A percentile compares a stretch with the other conserved stretches of the same genome.
These are phyloP conservation scores for Drosophila austrosaltans DNA, from an alignment of 2,888 invertebrate genomes.

Conservation along the genomic window DNA sequence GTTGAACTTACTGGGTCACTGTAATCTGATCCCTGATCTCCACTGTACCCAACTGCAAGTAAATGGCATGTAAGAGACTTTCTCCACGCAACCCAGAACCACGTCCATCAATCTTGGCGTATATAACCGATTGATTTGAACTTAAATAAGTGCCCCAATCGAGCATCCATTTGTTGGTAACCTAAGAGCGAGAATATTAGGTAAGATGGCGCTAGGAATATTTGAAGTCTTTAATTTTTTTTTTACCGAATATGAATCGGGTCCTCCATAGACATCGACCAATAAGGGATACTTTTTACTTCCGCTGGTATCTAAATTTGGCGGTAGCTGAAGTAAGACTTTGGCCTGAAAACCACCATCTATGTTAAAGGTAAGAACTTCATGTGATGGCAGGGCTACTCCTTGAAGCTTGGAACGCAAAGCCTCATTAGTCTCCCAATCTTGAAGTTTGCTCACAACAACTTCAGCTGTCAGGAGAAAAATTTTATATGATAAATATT, in stretches of 20 bases:
- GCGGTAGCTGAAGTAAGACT: constrained; percentile 90
- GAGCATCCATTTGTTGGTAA: constrained; percentile 88
- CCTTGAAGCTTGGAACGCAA: constrained; percentile 84
- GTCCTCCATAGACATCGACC: constrained; percentile 96
- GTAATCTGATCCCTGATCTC: constrained; percentile 96
- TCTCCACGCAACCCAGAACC: constrained; percentile 95
- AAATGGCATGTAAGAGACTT: constrained; percentile 91
- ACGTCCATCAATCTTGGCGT: constrained; percentile 94
- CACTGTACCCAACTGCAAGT: constrained; percentile 92
- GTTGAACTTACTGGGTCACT: constrained; percentile 86
- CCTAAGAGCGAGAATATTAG: constrained; percentile 49
- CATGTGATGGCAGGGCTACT: constrained; percentile 85
- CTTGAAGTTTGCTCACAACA: constrained; percentile 69
- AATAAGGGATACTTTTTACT: constrained; percentile 90
- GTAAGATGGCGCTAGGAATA: background rate
- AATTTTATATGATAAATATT: too few relatives aligned
- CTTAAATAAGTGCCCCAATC: constrained; percentile 95
- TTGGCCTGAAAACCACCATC: constrained; percentile 88
- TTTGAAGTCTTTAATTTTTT: background rate
- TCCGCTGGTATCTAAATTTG: constrained; percentile 87
- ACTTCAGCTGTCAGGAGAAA: constrained; percentile 68
- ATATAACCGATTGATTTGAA: constrained; percentile 92
- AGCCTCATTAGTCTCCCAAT: constrained; percentile 89
- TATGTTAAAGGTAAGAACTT: constrained; percentile 87
- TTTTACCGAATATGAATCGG: constrained; percentile 93